Percentiles rank a stretch among this genome's conserved stretches.
phyloP scores from a whole-genome alignment of 2,797 vertebrate species.

The Tachyglossus aculeatus region DNA sequence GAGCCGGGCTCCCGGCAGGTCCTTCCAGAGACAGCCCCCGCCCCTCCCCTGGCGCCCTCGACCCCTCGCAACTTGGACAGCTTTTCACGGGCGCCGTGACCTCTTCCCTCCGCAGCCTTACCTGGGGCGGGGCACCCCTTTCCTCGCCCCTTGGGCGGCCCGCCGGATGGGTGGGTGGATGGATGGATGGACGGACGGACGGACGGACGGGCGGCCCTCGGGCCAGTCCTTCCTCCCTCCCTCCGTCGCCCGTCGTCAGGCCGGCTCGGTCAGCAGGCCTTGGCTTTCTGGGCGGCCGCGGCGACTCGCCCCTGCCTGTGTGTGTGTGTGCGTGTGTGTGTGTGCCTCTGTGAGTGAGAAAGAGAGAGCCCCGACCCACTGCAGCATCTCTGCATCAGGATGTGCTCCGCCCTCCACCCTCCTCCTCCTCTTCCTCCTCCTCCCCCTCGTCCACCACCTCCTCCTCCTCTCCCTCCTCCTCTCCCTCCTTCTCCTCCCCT shows the following conservation, averaged over 20 bases:
- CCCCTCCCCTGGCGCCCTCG: no score
- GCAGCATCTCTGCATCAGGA: slow-evolving; percentile 82
- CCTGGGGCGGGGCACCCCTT: slow-evolving; percentile 4
- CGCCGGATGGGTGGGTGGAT: no score
- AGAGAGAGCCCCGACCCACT: slow-evolving; percentile 74
- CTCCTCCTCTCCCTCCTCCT: slow-evolving; percentile 29
- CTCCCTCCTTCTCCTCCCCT: background rate
- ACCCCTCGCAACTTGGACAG: no score
- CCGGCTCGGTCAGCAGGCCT: slow-evolving; percentile 13
- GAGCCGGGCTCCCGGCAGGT: no score
- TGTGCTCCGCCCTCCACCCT: slow-evolving; percentile 79
- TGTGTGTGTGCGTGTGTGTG: background rate
- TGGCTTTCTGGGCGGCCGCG: background rate
- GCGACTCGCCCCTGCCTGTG: background rate
- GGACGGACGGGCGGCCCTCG: no score
- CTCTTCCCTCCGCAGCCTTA: no score
- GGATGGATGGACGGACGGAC: no score
- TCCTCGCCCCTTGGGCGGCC: background rate
- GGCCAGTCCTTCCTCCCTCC: background rate
- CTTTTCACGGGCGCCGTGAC: no score
- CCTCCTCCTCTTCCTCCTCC: slow-evolving; percentile 57
- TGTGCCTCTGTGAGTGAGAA: slow-evolving; percentile 54
- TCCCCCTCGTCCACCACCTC: slow-evolving; percentile 36
- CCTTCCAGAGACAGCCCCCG: no score
- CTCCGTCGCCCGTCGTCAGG: slow-evolving; percentile 1